phyloP scores from a whole-genome alignment of 2,797 vertebrate genomes.

The Karalla daura region DNA sequence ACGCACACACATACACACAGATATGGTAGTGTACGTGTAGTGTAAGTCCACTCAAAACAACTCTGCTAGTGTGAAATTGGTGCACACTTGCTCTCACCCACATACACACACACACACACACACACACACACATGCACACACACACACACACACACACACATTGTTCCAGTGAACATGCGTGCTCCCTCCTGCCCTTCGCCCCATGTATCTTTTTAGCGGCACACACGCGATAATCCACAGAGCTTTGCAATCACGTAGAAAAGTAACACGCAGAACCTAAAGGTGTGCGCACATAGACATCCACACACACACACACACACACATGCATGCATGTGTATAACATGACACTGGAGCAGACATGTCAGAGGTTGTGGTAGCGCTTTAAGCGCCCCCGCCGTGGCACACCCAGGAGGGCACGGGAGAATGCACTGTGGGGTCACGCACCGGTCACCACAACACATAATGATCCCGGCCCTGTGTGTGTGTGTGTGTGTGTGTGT shows the following conservation, averaged over 20 bases:
- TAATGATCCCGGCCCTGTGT: conserved; percentile 68
- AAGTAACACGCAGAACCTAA: conserved; percentile 26
- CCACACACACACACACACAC: conserved; percentile 26
- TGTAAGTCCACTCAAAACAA: conserved; percentile 52
- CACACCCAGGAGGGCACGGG: conserved; percentile 61
- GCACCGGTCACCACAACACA: conserved; percentile 74
- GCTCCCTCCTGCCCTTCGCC: conserved; percentile 48
- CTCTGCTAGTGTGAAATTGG: conserved; percentile 54
- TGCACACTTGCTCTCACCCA: not conserved
- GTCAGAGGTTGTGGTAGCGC: conserved; percentile 60
- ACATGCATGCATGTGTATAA: conserved; percentile 35
- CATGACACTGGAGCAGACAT: conserved; percentile 59
- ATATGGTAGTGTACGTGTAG: conserved; percentile 32
- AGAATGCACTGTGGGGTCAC: conserved; percentile 77
- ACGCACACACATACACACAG: conserved; percentile 49
- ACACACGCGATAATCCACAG: conserved; percentile 55
- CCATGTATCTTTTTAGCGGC: conserved; percentile 3
- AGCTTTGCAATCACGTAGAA: conserved; percentile 55
- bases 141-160: conserved; percentile 17
- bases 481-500: too few species aligned
- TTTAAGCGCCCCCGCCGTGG: conserved; percentile 61
- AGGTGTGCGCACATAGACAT: conserved; percentile 22
- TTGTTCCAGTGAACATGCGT: conserved; percentile 41
- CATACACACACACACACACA: not conserved
- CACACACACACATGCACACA: conserved; percentile 3